phyloP scores from a whole-genome alignment of 92 coral and sea anemone genomes.

The Parazoanthus swiftii region DNA sequence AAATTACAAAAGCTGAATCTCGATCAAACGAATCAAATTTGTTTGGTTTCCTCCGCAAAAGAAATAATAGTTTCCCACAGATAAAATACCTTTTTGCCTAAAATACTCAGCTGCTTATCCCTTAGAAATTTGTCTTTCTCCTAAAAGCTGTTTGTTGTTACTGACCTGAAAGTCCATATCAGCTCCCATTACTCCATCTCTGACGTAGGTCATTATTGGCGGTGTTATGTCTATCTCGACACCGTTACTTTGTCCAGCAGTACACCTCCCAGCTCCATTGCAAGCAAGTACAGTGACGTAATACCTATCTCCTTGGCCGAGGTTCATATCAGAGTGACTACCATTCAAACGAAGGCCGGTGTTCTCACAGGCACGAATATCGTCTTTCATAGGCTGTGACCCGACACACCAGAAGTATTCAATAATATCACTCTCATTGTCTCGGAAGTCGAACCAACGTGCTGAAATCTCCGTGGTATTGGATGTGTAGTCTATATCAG shows the following conservation, averaged over 20 bases:
- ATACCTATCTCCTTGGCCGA: slow-evolving; percentile 71
- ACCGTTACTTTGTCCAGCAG: slow-evolving; percentile 81
- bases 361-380: slow-evolving; percentile 82
- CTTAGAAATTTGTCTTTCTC: not conserved
- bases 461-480: slow-evolving; percentile 78
- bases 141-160: not conserved
- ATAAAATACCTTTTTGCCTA: not conserved
- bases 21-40: no score
- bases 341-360: slow-evolving; percentile 78
- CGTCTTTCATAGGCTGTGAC: slow-evolving; percentile 72
- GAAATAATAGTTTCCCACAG: not conserved
- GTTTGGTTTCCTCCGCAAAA: not conserved
- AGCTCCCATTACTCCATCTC: slow-evolving; percentile 92
- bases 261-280: slow-evolving; percentile 84
- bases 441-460: slow-evolving; percentile 91
- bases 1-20: no score
- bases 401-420: slow-evolving; percentile 94
- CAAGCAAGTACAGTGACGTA: slow-evolving; percentile 89
- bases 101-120: not conserved
- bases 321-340: slow-evolving; percentile 70
- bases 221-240: slow-evolving; percentile 87
- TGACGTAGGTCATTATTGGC: slow-evolving; percentile 79
- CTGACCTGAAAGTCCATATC: slow-evolving; percentile 93
- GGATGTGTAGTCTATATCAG: slow-evolving; percentile 80
- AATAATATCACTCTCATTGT: slow-evolving; percentile 79